Percentiles rank a stretch among this genome's conserved stretches.
Evolutionary conservation across 2,888 invertebrate genomes (phyloP).

Genomic region (Phaedon cochleariae): DNA sequence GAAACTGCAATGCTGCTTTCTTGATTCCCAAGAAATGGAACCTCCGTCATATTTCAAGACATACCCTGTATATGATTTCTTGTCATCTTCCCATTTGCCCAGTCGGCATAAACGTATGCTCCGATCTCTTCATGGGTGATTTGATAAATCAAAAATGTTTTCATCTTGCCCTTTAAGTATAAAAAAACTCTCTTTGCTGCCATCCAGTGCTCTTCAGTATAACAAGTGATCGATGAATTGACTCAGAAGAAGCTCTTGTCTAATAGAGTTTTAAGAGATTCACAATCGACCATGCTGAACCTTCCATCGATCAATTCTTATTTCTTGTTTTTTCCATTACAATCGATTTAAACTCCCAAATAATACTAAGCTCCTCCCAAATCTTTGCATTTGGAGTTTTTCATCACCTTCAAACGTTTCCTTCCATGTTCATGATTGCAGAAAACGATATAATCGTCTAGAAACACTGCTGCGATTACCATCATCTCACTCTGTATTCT

Average conservation of each 20-base stretch:
- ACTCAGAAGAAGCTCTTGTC: constrained; percentile 33
- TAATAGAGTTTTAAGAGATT: constrained; percentile 22
- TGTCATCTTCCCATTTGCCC: neutral
- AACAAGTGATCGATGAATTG: constrained; percentile 35
- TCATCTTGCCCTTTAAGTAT: constrained; percentile 18
- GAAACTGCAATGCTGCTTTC: constrained; percentile 44
- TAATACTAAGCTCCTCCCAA: constrained; percentile 11
- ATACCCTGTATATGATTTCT: neutral
- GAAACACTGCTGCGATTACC: constrained; percentile 11
- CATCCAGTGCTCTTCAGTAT: constrained; percentile 29
- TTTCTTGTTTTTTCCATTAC: neutral
- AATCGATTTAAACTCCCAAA: too few species aligned
- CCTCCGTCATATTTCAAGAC: neutral
- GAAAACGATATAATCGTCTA: constrained; percentile 17
- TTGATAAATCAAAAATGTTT: constrained; percentile 15
- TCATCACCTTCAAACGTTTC: neutral
- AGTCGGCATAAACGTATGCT: too few species aligned
- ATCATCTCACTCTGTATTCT: too few species aligned
- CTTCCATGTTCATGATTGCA: neutral
- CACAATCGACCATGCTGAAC: constrained; percentile 15
- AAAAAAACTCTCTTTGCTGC: constrained; percentile 26
- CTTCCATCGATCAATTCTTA: neutral
- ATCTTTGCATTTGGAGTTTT: constrained; percentile 5
- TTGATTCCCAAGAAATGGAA: neutral
- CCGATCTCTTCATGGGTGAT: constrained; percentile 13